Conservation (phyloP, 37 sponge, comb jelly and placozoan genomes). For the Bolinopsis microptera region DNA sequence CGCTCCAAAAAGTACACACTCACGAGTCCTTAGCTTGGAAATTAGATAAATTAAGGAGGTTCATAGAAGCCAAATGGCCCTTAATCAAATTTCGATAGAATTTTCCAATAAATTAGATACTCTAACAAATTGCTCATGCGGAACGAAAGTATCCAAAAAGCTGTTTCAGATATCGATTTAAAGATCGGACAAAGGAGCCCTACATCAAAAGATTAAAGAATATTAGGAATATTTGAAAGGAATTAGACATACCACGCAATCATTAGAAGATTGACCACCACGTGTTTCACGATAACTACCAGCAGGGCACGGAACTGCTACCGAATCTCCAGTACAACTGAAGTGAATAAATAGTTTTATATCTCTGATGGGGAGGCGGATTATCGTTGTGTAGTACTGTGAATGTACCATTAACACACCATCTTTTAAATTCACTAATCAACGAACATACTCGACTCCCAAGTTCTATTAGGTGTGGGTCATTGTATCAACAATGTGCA, state of each 20-base stretch:
- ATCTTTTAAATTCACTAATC: too few species aligned
- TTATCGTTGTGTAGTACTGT: too few species aligned
- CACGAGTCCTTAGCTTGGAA: background rate
- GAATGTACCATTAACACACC: too few species aligned
- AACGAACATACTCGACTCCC: too few species aligned
- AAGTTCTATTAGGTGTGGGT: too few species aligned
- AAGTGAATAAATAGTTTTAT: background rate
- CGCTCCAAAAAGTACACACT: background rate
- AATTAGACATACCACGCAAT: background rate
- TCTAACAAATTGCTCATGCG: background rate
- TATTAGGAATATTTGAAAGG: background rate
- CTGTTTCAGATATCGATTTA: too few species aligned
- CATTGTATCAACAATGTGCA: too few species aligned
- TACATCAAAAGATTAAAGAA: background rate
- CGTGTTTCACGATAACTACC: background rate
- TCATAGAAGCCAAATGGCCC: background rate
- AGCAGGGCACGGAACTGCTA: background rate
- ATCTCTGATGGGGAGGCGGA: too few species aligned
- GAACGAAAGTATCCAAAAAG: background rate
- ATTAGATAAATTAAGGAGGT: background rate
- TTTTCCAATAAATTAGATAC: background rate
- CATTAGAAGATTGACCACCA: background rate
- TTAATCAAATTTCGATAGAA: background rate
- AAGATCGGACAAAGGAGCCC: background rate
- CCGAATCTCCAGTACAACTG: constrained; percentile 5